Evolutionary conservation across 2,797 vertebrate genomes (phyloP).

Genomic region (Megaceryle alcyon): DNA sequence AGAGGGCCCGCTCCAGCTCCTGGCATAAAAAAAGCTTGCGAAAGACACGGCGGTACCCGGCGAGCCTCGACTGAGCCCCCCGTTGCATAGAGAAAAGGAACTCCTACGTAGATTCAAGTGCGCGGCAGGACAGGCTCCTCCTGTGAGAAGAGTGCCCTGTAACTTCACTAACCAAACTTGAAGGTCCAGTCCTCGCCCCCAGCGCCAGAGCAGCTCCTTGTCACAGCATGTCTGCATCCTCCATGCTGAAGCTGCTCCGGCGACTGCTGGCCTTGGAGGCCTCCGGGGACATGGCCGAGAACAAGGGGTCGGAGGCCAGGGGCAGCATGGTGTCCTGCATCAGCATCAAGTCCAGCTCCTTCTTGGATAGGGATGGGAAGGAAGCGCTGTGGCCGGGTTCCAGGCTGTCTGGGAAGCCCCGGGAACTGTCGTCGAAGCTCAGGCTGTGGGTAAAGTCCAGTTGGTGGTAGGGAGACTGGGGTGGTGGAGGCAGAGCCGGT

Average conservation of each 20-base stretch:
- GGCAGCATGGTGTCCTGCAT: slow-evolving; percentile 93
- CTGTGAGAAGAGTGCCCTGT: neutral
- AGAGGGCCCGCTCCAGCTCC: neutral
- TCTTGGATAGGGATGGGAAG: slow-evolving; percentile 84
- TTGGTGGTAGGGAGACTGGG: slow-evolving; percentile 85
- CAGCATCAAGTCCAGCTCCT: slow-evolving; percentile 93
- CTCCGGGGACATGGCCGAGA: slow-evolving; percentile 94
- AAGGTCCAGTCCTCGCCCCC: slow-evolving; percentile 8
- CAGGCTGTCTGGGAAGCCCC: slow-evolving; percentile 85
- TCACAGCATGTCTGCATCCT: slow-evolving; percentile 95
- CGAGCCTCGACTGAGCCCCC: neutral
- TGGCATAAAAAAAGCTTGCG: slow-evolving; percentile 4
- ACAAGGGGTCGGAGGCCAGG: slow-evolving; percentile 90
- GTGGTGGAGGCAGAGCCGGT: slow-evolving; percentile 65
- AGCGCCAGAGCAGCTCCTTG: neutral
- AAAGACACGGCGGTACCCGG: neutral
- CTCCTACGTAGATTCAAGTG: slow-evolving; percentile 49
- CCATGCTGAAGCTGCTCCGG: slow-evolving; percentile 98
- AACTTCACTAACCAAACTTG: slow-evolving; percentile 36
- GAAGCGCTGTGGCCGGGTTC: slow-evolving; percentile 83
- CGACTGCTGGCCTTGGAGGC: slow-evolving; percentile 96
- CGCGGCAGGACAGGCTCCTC: slow-evolving; percentile 11
- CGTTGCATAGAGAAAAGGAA: slow-evolving; percentile 53
- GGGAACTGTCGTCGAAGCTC: slow-evolving; percentile 85
- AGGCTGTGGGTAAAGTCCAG: slow-evolving; percentile 91